These are phyloP conservation scores for Chrysina gloriosa DNA, from an alignment of 2,888 invertebrate species.

Conservation along the genomic window DNA sequence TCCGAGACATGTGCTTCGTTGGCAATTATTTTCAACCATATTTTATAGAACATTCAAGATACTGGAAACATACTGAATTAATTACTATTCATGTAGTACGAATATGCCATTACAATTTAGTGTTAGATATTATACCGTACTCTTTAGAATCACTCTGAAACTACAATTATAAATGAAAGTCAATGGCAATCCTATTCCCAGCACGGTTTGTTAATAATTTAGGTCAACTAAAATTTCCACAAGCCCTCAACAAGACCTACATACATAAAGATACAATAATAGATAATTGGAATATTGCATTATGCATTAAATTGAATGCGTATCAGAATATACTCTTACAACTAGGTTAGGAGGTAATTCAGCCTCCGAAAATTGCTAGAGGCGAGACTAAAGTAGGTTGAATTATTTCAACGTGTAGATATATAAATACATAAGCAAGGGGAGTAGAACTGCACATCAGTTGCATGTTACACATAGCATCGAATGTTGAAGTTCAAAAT, in stretches of 20 bases:
- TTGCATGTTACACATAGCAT: constrained; percentile 23
- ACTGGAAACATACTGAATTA: no score
- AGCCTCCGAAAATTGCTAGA: constrained; percentile 24
- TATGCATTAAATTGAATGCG: constrained; percentile 32
- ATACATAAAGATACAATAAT: constrained; percentile 33
- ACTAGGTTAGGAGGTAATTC: constrained; percentile 43
- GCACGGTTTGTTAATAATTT: constrained; percentile 14
- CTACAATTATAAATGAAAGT: background rate
- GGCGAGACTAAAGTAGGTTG: constrained; percentile 38
- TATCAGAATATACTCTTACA: constrained; percentile 29
- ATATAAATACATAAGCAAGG: constrained; percentile 39
- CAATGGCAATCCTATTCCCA: constrained; percentile 16
- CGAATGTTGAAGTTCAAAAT: constrained; percentile 1
- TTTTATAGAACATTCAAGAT: no score
- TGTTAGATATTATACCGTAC: no score
- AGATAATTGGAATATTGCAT: constrained; percentile 35
- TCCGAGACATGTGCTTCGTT: no score
- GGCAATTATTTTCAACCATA: no score
- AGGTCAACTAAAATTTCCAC: constrained; percentile 37
- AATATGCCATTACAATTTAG: no score
- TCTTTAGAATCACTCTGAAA: no score
- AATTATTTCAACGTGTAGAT: constrained; percentile 32
- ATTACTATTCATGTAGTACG: no score
- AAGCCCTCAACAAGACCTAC: constrained; percentile 33
- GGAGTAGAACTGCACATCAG: constrained; percentile 19